phyloP scores from a whole-genome alignment of 2,797 vertebrate species.

The Cygnus olor region DNA sequence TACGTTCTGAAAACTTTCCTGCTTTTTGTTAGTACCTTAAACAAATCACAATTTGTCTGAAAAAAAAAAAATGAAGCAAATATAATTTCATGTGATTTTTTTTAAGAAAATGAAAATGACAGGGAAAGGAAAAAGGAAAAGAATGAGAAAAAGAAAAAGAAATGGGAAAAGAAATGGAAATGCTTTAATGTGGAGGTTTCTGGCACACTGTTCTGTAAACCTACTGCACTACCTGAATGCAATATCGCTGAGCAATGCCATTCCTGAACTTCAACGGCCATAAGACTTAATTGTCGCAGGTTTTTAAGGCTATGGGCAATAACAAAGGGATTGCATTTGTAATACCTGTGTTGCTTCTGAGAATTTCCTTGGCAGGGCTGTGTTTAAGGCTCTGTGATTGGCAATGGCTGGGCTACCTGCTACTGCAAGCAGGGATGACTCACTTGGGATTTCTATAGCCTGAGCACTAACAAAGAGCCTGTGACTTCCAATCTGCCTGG shows the following conservation, averaged over 20 bases:
- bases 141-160: not conserved
- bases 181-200: not conserved
- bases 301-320: conserved; percentile 6
- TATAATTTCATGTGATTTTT: not conserved
- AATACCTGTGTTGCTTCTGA: not conserved
- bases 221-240: not conserved
- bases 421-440: conserved; percentile 42
- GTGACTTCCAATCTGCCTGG: conserved; percentile 13
- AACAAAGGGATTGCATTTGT: not conserved
- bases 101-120: not conserved
- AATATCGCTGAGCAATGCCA: not conserved
- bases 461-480: conserved; percentile 50
- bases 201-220: not conserved
- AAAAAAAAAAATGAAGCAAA: not conserved
- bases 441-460: conserved; percentile 56
- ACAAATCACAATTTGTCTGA: not conserved
- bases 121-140: not conserved
- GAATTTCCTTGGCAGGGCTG: not conserved
- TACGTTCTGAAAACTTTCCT: not conserved
- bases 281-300: not conserved
- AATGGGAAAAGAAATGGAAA: not conserved
- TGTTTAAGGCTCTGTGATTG: conserved; percentile 5
- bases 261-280: not conserved
- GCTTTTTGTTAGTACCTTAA: not conserved
- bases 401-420: conserved; percentile 37